phyloP scores from a whole-genome alignment of 2,113 vertebrate genomes.

The Oncorhynchus mykiss region DNA sequence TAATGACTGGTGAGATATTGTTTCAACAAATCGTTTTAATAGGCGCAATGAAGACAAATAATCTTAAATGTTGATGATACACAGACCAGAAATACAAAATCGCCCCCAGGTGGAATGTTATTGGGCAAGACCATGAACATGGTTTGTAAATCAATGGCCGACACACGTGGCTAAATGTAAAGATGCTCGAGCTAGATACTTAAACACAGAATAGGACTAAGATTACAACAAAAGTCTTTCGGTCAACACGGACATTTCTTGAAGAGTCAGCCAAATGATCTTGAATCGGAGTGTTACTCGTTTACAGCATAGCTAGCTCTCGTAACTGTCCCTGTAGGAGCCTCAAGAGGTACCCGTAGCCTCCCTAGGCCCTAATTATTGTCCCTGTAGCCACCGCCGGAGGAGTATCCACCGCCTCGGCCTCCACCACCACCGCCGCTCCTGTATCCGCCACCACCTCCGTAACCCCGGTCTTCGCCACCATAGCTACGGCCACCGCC shows the following conservation, averaged over 20 bases:
- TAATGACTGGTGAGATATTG: no score
- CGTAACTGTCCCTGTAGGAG: conserved; percentile 91
- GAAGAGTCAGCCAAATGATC: conserved; percentile 82
- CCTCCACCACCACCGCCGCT: conserved; percentile 28
- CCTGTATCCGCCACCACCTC: conserved; percentile 50
- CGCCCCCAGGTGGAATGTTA: conserved; percentile 67
- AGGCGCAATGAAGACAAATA: conserved; percentile 92
- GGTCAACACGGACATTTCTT: conserved; percentile 70
- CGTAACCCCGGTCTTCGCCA: conserved; percentile 45
- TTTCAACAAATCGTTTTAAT: conserved; percentile 87
- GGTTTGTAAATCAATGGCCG: conserved; percentile 62
- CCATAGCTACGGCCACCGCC: conserved; percentile 28
- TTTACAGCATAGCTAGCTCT: conserved; percentile 97
- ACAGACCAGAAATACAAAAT: conserved; percentile 81
- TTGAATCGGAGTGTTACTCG: conserved; percentile 88
- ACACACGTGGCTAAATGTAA: conserved; percentile 63
- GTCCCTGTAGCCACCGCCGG: conserved; percentile 58
- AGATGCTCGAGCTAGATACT: conserved; percentile 62
- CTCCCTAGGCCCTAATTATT: conserved; percentile 82
- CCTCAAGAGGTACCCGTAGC: conserved; percentile 83
- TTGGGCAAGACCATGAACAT: conserved; percentile 62
- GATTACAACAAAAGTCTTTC: conserved; percentile 60
- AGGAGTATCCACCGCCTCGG: conserved; percentile 26
- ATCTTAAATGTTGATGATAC: conserved; percentile 64
- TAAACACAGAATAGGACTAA: conserved; percentile 58